A percentile compares a stretch with the other conserved stretches of the same genome.
Conservation (phyloP, 2,888 invertebrate genomes). For the Caenorhabditis macrosperma region DNA sequence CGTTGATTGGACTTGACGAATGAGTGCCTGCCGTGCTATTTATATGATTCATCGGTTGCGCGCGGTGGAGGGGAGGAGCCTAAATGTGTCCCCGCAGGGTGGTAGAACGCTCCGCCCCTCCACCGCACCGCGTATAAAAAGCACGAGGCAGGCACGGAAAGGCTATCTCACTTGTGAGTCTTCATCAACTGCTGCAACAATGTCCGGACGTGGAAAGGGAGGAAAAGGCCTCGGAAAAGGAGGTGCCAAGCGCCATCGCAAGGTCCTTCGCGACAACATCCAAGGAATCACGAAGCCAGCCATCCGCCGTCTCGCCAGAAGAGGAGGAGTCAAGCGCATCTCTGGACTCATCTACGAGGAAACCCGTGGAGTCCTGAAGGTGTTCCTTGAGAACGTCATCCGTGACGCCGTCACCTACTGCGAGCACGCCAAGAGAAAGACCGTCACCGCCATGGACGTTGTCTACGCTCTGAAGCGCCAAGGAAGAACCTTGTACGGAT, state of each 20-base stretch:
- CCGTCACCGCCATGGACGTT: conserved; percentile 91
- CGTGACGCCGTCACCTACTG: conserved; percentile 91
- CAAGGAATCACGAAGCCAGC: conserved; percentile 76
- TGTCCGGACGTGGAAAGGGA: conserved; percentile 89
- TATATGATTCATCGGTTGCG: background rate
- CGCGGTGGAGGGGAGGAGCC: conserved; percentile 21
- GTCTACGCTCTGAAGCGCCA: conserved; percentile 84
- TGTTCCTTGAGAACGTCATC: conserved; percentile 84
- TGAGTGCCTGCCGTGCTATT: background rate
- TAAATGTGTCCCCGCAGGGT: conserved; percentile 33
- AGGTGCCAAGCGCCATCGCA: conserved; percentile 87
- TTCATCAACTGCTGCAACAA: conserved; percentile 79
- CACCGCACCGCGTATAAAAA: conserved; percentile 17
- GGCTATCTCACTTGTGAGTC: background rate
- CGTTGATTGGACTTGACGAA: conserved; percentile 21
- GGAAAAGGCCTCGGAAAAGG: conserved; percentile 88
- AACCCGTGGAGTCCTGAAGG: conserved; percentile 66
- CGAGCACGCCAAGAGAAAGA: conserved; percentile 91
- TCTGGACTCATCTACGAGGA: conserved; percentile 74
- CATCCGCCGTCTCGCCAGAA: conserved; percentile 82
- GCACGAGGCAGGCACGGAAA: conserved; percentile 66
- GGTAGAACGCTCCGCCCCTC: conserved; percentile 16
- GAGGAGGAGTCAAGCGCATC: conserved; percentile 80
- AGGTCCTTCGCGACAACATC: conserved; percentile 75
- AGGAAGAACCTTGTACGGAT: conserved; percentile 77